These are phyloP conservation scores for Muntiacus muntjak DNA, from an alignment of 2,113 vertebrate species.

Conservation along the genomic window DNA sequence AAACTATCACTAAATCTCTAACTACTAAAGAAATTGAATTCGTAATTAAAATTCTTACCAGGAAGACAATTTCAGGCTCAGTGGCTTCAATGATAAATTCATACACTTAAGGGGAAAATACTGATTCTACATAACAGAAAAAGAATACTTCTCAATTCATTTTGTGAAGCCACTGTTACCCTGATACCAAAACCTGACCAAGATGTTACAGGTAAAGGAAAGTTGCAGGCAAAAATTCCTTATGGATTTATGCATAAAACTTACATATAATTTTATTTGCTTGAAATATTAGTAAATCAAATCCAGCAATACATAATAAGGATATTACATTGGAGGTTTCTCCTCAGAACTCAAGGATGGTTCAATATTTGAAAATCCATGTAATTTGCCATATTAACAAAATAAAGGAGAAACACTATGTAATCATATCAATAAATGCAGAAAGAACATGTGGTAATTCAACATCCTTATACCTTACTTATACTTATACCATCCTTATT, in stretches of 20 bases:
- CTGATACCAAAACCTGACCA: not conserved
- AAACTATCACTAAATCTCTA: not conserved
- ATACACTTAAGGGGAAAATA: not conserved
- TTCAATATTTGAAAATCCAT: not conserved
- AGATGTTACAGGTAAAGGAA: not conserved
- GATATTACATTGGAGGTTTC: not conserved
- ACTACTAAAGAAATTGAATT: not conserved
- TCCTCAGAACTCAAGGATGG: not conserved
- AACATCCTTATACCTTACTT: not conserved
- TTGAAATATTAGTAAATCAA: not conserved
- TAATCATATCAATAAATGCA: not conserved
- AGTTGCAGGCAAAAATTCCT: not conserved
- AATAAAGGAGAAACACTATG: slow-evolving; percentile 1
- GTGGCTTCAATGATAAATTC: not conserved
- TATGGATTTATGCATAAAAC: not conserved
- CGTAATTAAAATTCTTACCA: not conserved
- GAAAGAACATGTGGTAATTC: not conserved
- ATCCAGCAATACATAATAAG: not conserved
- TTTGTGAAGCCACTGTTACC: not conserved
- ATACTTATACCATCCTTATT: not conserved
- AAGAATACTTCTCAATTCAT: not conserved
- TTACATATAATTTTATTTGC: not conserved
- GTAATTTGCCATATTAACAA: not conserved
- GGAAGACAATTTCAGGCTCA: not conserved
- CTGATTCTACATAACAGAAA: not conserved